These are phyloP conservation scores for Ficedula albicollis DNA, from an alignment of 2,797 vertebrate species.

Conservation along the genomic window DNA sequence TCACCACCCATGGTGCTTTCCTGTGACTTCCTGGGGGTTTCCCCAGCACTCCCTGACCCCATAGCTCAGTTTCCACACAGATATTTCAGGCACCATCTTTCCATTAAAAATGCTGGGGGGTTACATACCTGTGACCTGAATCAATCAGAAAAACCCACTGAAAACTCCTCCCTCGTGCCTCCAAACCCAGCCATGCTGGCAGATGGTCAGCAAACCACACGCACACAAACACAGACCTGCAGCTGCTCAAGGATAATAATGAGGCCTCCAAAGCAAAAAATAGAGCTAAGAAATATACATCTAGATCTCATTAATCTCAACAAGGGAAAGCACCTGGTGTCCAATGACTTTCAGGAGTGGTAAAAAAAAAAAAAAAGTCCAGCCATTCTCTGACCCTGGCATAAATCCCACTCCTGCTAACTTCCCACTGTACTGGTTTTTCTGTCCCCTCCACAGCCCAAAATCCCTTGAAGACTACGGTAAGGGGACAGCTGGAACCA, in stretches of 20 bases:
- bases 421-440: not conserved
- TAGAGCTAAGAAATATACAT: not conserved
- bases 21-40: not conserved
- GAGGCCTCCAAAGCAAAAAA: not conserved
- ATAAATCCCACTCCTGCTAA: not conserved
- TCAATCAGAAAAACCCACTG: not conserved
- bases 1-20: not conserved
- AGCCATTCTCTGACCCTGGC: too few relatives aligned
- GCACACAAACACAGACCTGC: not conserved
- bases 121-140: not conserved
- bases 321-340: not conserved
- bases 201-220: not conserved
- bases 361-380: not conserved
- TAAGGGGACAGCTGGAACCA: not conserved
- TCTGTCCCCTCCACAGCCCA: not conserved
- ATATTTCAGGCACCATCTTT: not conserved
- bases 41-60: rapidly evolving
- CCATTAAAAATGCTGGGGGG: not conserved
- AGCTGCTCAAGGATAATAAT: not conserved
- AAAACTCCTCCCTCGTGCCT: not conserved
- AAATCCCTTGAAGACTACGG: not conserved
- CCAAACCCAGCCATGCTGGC: not conserved
- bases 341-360: not conserved
- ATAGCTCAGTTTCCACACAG: rapidly evolving
- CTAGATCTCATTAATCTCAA: not conserved